These are phyloP conservation scores for Nothoprocta perdicaria DNA, from an alignment of 2,113 vertebrate species.

Conservation along the genomic window DNA sequence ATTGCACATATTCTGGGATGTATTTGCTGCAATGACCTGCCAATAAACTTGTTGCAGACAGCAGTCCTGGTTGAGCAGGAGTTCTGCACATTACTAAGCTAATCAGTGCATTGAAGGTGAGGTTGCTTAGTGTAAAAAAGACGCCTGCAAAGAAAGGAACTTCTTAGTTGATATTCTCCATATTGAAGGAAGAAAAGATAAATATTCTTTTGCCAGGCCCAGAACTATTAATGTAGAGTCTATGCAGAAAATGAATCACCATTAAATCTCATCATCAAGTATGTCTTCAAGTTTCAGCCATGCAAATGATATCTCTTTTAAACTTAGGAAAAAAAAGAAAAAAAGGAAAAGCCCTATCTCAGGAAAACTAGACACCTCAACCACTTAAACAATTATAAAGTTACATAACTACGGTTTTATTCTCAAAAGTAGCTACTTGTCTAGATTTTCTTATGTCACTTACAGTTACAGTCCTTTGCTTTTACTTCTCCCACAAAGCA, in stretches of 20 bases:
- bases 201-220: background rate
- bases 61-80: background rate
- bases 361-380: background rate
- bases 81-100: background rate
- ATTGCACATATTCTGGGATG: background rate
- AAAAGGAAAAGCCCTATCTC: background rate
- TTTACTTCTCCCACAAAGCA: background rate
- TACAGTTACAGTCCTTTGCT: background rate
- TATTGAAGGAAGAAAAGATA: background rate
- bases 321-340: background rate
- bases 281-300: background rate
- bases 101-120: background rate
- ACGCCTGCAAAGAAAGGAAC: background rate
- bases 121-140: background rate
- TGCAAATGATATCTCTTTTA: background rate
- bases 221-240: background rate
- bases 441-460: background rate
- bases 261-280: background rate
- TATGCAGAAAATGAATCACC: background rate
- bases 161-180: background rate
- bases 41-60: accelerated
- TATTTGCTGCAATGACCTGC: background rate
- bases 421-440: background rate
- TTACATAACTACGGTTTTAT: background rate
- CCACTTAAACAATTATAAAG: background rate